Evolutionary conservation across 2,888 invertebrate genomes (phyloP).

Genomic region (Ctena decussata): DNA sequence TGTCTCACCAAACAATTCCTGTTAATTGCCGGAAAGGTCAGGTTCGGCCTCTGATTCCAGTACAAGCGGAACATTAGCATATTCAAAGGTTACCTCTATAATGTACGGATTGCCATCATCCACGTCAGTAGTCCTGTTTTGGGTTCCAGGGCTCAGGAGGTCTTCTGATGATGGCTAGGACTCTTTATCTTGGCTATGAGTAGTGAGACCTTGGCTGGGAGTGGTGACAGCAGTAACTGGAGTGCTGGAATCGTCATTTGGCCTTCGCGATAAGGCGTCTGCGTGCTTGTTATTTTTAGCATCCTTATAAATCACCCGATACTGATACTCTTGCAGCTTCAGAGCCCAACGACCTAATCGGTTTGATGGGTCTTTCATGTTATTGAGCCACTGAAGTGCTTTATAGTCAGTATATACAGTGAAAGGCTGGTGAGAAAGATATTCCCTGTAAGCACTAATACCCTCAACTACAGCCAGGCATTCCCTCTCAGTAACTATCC

Average conservation of each 20-base stretch:
- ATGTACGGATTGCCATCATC: neutral
- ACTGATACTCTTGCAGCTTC: conserved; percentile 52
- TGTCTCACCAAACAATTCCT: neutral
- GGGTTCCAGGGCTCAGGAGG: neutral
- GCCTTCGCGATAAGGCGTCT: conserved; percentile 22
- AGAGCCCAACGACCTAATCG: conserved; percentile 57
- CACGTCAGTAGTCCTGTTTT: neutral
- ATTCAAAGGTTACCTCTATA: neutral
- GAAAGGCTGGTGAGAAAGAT: conserved; percentile 26
- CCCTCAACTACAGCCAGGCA: conserved; percentile 46
- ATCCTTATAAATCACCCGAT: conserved; percentile 27
- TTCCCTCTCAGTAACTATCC: conserved; percentile 30
- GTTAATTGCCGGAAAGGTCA: neutral
- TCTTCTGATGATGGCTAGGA: neutral
- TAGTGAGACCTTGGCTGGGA: neutral
- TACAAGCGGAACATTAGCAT: neutral
- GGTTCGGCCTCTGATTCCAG: neutral
- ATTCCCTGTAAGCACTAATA: conserved; percentile 30
- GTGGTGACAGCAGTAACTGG: neutral
- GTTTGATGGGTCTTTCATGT: conserved; percentile 43
- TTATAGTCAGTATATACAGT: conserved; percentile 35
- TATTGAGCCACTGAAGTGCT: conserved; percentile 26
- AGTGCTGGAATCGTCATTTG: neutral
- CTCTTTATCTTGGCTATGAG: too few species aligned
- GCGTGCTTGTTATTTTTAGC: conserved; percentile 26